A percentile compares a stretch with the other conserved stretches of the same genome.
Evolutionary conservation across 2,888 invertebrate genomes (phyloP).

Genomic region (Scaptomyza reducta): DNA sequence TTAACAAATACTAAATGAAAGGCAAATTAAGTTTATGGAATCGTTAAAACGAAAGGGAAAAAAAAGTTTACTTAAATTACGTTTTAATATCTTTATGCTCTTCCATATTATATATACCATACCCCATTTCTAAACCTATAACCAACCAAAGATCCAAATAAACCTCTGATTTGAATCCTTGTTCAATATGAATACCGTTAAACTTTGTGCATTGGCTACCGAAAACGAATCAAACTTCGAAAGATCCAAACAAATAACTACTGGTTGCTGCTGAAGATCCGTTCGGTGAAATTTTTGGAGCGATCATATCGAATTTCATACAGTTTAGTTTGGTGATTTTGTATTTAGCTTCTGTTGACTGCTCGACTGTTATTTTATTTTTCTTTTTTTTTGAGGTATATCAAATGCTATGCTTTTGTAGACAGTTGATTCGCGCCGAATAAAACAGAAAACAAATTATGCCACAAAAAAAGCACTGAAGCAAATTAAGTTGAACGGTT

Average conservation of each 20-base stretch:
- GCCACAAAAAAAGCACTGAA: conserved; percentile 58
- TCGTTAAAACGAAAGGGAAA: too few relatives aligned
- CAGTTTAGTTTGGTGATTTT: conserved; percentile 45
- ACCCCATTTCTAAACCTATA: too few relatives aligned
- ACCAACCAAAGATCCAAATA: too few relatives aligned
- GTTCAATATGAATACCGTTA: conserved; percentile 2
- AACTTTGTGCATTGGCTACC: conserved; percentile 44
- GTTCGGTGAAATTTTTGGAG: conserved; percentile 10
- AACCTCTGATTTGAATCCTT: too few relatives aligned
- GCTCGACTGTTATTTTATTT: conserved; percentile 24
- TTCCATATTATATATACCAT: too few relatives aligned
- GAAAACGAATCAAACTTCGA: conserved; percentile 20
- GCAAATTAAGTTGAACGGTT: conserved; percentile 67
- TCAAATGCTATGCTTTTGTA: conserved; percentile 40
- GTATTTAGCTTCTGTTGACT: conserved; percentile 71
- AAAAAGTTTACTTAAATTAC: too few relatives aligned
- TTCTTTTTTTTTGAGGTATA: conserved; percentile 26
- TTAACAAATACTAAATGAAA: neutral
- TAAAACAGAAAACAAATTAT: conserved; percentile 18
- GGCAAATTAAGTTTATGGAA: neutral
- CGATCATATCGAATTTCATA: conserved; percentile 69
- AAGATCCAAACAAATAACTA: conserved; percentile 39
- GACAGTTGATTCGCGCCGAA: conserved; percentile 20
- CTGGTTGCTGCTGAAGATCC: conserved; percentile 30
- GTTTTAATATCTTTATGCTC: too few relatives aligned